Evolutionary conservation across 2,888 invertebrate species (phyloP).

Genomic region (Leptinotarsa haldemani): DNA sequence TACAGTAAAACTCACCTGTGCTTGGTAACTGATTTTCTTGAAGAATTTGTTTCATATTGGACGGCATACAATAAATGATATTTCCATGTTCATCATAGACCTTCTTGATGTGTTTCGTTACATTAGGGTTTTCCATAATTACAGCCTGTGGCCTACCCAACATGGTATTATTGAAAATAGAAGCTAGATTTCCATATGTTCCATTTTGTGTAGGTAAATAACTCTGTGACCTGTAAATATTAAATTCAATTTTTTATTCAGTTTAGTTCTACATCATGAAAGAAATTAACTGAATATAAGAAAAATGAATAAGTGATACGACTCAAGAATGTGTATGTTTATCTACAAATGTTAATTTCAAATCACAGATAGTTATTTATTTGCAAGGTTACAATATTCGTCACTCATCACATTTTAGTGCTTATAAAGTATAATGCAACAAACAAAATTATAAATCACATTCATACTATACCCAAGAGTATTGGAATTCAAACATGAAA

Average conservation of each 20-base stretch:
- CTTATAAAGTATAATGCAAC: no score
- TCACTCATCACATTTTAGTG: no score
- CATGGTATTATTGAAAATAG: constrained; percentile 68
- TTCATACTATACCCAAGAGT: no score
- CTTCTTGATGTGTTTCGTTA: constrained; percentile 72
- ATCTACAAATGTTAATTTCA: no score
- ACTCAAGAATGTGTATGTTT: no score
- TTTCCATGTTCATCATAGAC: constrained; percentile 74
- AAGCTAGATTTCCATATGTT: constrained; percentile 76
- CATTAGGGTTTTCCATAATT: constrained; percentile 72
- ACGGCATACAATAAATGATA: constrained; percentile 74
- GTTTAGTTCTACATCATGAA: no score
- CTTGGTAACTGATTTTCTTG: constrained; percentile 64
- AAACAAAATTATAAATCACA: no score
- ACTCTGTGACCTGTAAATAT: constrained; percentile 58
- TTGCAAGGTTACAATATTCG: no score
- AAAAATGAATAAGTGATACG: no score
- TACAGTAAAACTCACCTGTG: constrained; percentile 49
- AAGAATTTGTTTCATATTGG: constrained; percentile 65
- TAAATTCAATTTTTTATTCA: background rate
- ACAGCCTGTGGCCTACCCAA: constrained; percentile 62
- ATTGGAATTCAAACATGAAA: background rate
- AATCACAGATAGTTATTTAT: no score
- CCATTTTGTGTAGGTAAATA: constrained; percentile 69
- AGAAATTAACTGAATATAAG: no score